These are phyloP conservation scores for Dendronephthya gigantea DNA, from an alignment of 64 coral and sea anemone species.

Conservation along the genomic window DNA sequence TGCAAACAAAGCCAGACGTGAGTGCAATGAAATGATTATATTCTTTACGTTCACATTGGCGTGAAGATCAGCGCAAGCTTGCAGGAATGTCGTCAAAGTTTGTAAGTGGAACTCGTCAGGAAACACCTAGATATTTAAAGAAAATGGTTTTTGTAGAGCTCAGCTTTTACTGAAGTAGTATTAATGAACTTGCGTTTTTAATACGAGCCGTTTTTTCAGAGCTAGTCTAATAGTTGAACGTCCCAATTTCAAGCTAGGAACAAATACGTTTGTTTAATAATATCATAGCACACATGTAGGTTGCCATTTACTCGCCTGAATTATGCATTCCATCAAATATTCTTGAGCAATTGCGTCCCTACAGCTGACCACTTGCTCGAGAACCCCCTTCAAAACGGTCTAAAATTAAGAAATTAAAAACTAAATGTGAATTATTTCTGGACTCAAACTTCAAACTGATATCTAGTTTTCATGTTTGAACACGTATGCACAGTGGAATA, in stretches of 20 bases:
- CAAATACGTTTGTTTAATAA: no score
- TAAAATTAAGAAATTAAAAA: not conserved
- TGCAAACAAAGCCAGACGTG: constrained; percentile 85
- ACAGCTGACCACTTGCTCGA: constrained; percentile 49
- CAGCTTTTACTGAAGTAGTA: no score
- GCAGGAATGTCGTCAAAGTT: constrained; percentile 72
- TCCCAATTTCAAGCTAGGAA: no score
- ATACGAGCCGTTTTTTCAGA: no score
- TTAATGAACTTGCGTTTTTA: no score
- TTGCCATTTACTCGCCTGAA: constrained; percentile 39
- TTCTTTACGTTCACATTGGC: constrained; percentile 88
- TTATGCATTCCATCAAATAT: constrained; percentile 98
- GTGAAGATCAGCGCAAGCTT: constrained; percentile 85
- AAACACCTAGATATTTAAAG: constrained; percentile 54
- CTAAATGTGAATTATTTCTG: no score
- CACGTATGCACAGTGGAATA: no score
- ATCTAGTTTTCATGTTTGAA: not conserved
- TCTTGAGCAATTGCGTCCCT: constrained; percentile 93
- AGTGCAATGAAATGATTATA: constrained; percentile 85
- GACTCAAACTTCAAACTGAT: no score
- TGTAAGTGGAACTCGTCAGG: constrained; percentile 95
- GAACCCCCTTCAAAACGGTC: constrained; percentile 26
- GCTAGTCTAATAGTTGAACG: no score
- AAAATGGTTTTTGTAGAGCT: no score
- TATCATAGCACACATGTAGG: not conserved